Evolutionary conservation across 2,888 invertebrate species (phyloP), one percentile per base, ranked within the genome.

Genomic region (Phlogophora meticulosa): DNA sequence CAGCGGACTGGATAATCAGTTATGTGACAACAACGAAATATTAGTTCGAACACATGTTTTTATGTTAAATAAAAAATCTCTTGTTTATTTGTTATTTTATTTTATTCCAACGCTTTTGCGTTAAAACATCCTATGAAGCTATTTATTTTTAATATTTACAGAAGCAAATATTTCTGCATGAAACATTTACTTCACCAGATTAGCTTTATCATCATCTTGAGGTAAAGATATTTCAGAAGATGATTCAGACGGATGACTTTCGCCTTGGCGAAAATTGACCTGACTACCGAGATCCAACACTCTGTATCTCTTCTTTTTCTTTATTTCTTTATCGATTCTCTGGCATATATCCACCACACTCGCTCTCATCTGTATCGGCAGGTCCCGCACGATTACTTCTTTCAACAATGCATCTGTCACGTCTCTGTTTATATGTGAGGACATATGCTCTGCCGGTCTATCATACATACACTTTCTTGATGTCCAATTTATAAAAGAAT

Each of bases 281-380:
- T 75, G 72, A 55, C 68, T 81, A 7, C 77, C 81, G n/a, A 87
- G 43, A 22, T 91, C 89, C 32, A 64, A 62, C 43, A 81, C 67
- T 28, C 90, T 87, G 58, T 91, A 92, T 36, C 91, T 85, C 42
- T 82, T 90, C 76, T 93, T 91, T 70, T 80, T 80, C 53, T 76
- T 85, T 4, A 91, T 81, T 55, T 91, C 89, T 49, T 79, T 85
- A 1, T 83, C 84, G 58, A 92, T 88, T 68, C 87, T 89, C 7
- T 90, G 88, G 60, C 92, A 93, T 22, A 93, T 81, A 34, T 91
- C 87, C 4, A 91, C 86, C 1, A 87, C 76, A 69, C 90, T 93
- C 3, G 86, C 85, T 43, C 91, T 86, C 48, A 93, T 61, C 56
- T 93, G 92, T 22, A 93, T 53, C 1, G 94, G 94, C 59, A 94